Evolutionary conservation across 2,888 invertebrate genomes (phyloP), one percentile per base, ranked within the genome.

Genomic region (Trissoscelio sp.): DNA sequence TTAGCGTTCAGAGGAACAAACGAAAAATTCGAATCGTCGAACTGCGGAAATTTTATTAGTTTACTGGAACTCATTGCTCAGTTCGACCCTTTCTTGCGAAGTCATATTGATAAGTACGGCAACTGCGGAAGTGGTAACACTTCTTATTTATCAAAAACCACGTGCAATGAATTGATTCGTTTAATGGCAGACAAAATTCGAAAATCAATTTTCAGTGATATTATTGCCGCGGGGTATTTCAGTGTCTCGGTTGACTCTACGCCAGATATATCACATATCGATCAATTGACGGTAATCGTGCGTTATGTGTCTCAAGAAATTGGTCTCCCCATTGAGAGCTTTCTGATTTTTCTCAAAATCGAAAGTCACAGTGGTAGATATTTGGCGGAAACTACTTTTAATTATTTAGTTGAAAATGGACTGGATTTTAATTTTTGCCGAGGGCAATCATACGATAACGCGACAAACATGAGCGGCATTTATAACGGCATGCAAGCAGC

Each of bases 401-500:
- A 48, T 39, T 74, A 34, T 78, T 58, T 62, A 60, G 48, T 67
- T 3, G 18, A 31, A 5, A 57, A 60, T 46, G 28, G 69, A 14
- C 39, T 83, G 18, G 62, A 74, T 46, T 69, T 80, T 9, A 34
- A 7, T 20, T 66, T 66, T 7, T 82, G 75, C 6, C 64, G 84
- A 60, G 72, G 60, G 9, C 62, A 62, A 11, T 64, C 55, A 2
- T 73, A 89, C 83, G 88, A 90, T 80, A 90, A 90, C 82, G 88
- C 89, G 11, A 84, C 87, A 6, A 90, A 89, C 58, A 89, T 89
- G 87, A 84, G 85, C 78, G 89, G 88, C 62, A 86, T 87, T 82
- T 62, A 62, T 16, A 83, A 81, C 78, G 88, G 89, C 5, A 87
- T 89, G 62, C 88, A 89, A 86, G 87, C 64, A 66, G 86, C 85